Base-by-base conservation (phyloP, 2,888 invertebrate species). In the Biston betularia region DNA sequence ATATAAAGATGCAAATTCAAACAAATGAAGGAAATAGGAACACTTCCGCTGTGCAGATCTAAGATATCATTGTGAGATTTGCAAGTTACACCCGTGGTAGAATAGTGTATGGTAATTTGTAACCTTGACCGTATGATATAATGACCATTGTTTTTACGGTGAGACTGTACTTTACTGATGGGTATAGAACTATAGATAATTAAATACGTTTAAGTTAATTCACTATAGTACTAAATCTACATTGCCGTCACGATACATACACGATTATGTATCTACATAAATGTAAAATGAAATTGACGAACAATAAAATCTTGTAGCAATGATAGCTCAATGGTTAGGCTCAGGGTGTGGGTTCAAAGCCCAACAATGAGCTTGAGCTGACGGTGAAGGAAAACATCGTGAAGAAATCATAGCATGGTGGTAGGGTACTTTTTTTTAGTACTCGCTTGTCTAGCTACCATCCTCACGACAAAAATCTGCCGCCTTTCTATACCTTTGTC, bases 21-120 rank as follows among this genome's bases (percentile, higher is more conserved):
- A 67, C 46, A 66, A 68, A 71, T 67, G 38, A 52, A 74, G 76
- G 76, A 75, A 75, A 70, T 65, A 64, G 53, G 62, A 68, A 59
- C 67, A 69, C 69, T 75, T 75, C 75, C 75, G 63, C 52, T 45
- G 57, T 63, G 56, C 50, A 59, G 46, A 71, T 65, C 33, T 12
- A 6, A 65, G 64, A 61, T 70, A 68, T 45, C 52, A 61, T 71
- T 64, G 68, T 63, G 15, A 24, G 45, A 35, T 38, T 44, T 38
- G 46, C 53, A n/a, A 49, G 38, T 53, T 35, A 49, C 48, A 50
- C 33, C 34, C 10, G 40, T 35, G 11, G 14, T 10, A 42, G 10
- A 60, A 38, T 5, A 65, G 9, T 33, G 40, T 55, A 63, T 61
- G 58, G 34, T 66, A 66, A 68, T 56, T 34, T 33, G 6, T 33